phyloP scores from a whole-genome alignment of 2,113 vertebrate genomes.

The Gambusia holbrooki region DNA sequence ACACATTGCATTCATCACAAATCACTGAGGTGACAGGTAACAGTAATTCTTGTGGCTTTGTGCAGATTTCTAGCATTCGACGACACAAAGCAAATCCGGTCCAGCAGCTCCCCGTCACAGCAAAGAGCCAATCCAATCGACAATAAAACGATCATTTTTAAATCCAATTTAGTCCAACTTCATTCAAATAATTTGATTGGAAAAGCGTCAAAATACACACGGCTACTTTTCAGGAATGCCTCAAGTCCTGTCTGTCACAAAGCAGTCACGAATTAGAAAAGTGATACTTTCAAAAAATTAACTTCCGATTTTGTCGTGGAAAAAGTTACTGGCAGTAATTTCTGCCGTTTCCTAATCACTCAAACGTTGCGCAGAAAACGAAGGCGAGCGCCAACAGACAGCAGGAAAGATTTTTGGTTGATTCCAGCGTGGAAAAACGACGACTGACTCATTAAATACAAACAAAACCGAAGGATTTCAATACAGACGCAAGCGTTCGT shows the following conservation, averaged over 20 bases:
- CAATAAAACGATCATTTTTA: background rate
- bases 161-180: background rate
- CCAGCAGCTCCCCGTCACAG: background rate
- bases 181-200: background rate
- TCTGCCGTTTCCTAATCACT: slow-evolving; percentile 33
- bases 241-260: background rate
- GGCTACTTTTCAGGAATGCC: background rate
- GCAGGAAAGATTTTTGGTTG: slow-evolving; percentile 50
- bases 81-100: background rate
- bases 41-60: slow-evolving; percentile 3
- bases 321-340: slow-evolving; percentile 2
- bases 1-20: background rate
- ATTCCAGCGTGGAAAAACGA: slow-evolving; percentile 53
- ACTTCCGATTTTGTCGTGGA: background rate
- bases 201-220: background rate
- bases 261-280: background rate
- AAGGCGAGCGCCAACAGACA: slow-evolving; percentile 35
- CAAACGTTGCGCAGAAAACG: slow-evolving; percentile 45
- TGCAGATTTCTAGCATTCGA: slow-evolving; percentile 9
- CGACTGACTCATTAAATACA: slow-evolving; percentile 39
- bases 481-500: slow-evolving; percentile 16
- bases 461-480: slow-evolving; percentile 21
- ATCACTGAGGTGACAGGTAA: background rate
- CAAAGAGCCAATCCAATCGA: background rate
- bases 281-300: background rate